These are phyloP conservation scores for Pitangus sulphuratus DNA, from an alignment of 2,797 vertebrate species.

Conservation along the genomic window DNA sequence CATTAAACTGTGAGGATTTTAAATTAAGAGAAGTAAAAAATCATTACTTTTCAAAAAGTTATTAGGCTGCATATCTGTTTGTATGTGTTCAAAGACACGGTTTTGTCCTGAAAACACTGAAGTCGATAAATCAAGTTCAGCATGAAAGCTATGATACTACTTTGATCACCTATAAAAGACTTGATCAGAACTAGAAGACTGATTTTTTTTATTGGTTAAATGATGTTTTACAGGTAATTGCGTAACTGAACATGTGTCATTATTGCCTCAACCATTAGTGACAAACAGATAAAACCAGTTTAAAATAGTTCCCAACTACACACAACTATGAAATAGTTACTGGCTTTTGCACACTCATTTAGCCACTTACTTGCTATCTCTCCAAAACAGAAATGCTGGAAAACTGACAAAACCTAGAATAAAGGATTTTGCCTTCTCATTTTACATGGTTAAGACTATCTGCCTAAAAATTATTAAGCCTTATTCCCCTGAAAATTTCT, in stretches of 20 bases:
- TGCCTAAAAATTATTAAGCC: neutral
- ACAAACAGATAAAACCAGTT: neutral
- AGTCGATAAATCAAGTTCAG: neutral
- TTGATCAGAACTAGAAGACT: neutral
- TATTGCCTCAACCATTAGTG: neutral
- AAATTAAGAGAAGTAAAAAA: neutral
- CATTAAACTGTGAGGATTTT: neutral
- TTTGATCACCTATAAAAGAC: neutral
- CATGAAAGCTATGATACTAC: neutral
- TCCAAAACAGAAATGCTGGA: neutral
- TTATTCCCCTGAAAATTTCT: neutral
- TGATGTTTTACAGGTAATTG: neutral
- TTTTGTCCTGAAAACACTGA: neutral
- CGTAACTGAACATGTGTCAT: neutral
- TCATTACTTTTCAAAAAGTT: neutral
- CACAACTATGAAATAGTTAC: neutral
- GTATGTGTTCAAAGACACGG: neutral
- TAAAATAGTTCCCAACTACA: neutral
- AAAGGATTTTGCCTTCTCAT: neutral
- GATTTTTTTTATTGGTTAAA: neutral
- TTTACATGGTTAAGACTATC: neutral
- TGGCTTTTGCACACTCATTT: fast-evolving
- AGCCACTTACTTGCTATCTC: neutral
- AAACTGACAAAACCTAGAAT: neutral
- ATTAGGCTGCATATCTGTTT: neutral